Percentiles rank a stretch among this genome's conserved stretches.
phyloP scores from a whole-genome alignment of 2,797 vertebrate species.

The Rhadinocentrus ornatus region DNA sequence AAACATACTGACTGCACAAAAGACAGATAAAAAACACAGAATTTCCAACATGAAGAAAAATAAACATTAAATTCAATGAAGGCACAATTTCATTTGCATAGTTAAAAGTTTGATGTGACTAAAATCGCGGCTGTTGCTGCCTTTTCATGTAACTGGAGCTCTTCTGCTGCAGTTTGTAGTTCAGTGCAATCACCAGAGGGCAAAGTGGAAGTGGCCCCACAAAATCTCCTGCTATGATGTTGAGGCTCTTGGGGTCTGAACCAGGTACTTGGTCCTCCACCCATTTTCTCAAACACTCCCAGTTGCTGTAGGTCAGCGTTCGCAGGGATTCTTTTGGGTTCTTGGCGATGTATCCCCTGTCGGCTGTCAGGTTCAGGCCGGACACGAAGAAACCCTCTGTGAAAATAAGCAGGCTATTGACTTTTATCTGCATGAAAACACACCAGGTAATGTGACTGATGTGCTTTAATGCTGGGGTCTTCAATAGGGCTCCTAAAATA shows the following conservation, averaged over 20 bases:
- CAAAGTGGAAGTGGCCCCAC: constrained; percentile 84
- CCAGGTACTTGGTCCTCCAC: constrained; percentile 87
- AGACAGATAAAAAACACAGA: too few relatives aligned
- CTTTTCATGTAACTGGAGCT: constrained; percentile 7
- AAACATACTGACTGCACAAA: not conserved
- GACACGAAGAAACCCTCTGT: constrained; percentile 87
- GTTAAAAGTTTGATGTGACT: not conserved
- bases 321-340: constrained; percentile 83
- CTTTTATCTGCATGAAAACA: not conserved
- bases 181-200: constrained; percentile 85
- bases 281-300: constrained; percentile 84
- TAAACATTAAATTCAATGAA: not conserved
- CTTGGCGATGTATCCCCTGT: constrained; percentile 77
- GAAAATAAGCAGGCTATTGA: not conserved
- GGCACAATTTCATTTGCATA: too few relatives aligned
- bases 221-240: constrained; percentile 94
- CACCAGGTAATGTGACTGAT: too few relatives aligned
- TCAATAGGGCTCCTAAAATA: too few relatives aligned
- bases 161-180: constrained; percentile 79
- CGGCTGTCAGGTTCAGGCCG: constrained; percentile 90
- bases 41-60: not conserved
- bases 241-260: constrained; percentile 74
- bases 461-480: too few relatives aligned
- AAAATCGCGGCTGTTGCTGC: not conserved
- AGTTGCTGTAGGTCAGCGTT: constrained; percentile 82